A percentile compares a stretch with the other conserved stretches of the same genome.
These are phyloP conservation scores for Pentalonia nigronervosa DNA, from an alignment of 1,140 invertebrate genomes.

Conservation along the genomic window DNA sequence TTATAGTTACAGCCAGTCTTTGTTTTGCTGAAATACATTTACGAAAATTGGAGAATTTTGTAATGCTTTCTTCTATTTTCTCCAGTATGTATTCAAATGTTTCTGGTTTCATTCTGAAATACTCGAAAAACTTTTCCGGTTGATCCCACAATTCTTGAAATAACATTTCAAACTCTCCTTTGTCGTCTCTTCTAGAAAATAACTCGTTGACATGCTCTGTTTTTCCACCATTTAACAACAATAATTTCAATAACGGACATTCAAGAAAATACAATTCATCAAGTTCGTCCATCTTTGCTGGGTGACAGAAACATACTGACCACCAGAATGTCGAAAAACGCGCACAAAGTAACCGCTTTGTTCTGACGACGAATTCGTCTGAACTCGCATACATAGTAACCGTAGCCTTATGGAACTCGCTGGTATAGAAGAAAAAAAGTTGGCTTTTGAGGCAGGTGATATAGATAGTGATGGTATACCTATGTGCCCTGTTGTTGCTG, in stretches of 20 bases:
- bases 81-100: background rate
- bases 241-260: background rate
- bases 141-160: background rate
- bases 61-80: background rate
- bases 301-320: background rate
- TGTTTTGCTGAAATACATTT: conserved; percentile 14
- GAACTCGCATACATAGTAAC: conserved; percentile 13
- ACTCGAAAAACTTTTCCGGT: background rate
- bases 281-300: background rate
- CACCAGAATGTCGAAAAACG: background rate
- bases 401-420: background rate
- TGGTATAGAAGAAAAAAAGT: too few relatives aligned
- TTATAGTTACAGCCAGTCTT: conserved; percentile 7
- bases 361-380: background rate
- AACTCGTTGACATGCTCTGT: background rate
- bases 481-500: too few relatives aligned
- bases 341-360: background rate
- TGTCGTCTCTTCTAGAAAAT: background rate
- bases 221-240: conserved; percentile 15
- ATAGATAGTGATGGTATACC: too few relatives aligned
- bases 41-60: conserved; percentile 1
- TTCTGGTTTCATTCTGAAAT: conserved; percentile 4
- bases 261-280: background rate
- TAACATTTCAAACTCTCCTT: conserved; percentile 8
- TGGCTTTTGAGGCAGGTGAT: too few relatives aligned